Conservation (phyloP, 2,888 invertebrate species). For the Microchrysa polita region DNA sequence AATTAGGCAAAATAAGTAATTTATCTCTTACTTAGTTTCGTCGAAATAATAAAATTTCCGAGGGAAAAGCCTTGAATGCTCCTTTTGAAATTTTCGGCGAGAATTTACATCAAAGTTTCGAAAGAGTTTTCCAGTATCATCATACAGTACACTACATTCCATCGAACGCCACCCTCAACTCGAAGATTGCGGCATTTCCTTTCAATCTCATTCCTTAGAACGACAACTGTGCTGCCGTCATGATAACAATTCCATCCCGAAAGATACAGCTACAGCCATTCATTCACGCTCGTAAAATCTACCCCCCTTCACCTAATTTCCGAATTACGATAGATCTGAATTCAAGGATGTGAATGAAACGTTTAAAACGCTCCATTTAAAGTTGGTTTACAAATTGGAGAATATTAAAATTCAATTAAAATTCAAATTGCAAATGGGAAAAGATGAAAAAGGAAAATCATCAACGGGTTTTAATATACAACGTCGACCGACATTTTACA, state of each 20-base stretch:
- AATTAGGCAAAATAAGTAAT: slow-evolving; percentile 26
- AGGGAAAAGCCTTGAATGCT: neutral
- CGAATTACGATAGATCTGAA: neutral
- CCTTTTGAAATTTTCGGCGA: no score
- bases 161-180: no score
- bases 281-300: no score
- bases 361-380: slow-evolving; percentile 26
- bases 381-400: slow-evolving; percentile 29
- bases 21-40: slow-evolving; percentile 19
- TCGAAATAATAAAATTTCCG: slow-evolving; percentile 12
- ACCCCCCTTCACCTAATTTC: no score
- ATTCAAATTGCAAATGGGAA: slow-evolving; percentile 13
- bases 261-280: no score
- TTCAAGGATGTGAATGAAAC: slow-evolving; percentile 17
- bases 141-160: no score
- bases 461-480: slow-evolving; percentile 33
- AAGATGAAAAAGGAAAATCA: slow-evolving; percentile 20
- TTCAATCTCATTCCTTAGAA: no score
- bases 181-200: no score
- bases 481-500: neutral
- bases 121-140: no score
- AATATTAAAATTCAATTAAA: slow-evolving; percentile 43
- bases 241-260: no score
- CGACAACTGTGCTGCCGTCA: no score
- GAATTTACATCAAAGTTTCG: no score